Percentiles rank a stretch among this genome's conserved stretches.
phyloP scores from a whole-genome alignment of 53 echinoderm and acorn worm species.

The Luidia sarsii region DNA sequence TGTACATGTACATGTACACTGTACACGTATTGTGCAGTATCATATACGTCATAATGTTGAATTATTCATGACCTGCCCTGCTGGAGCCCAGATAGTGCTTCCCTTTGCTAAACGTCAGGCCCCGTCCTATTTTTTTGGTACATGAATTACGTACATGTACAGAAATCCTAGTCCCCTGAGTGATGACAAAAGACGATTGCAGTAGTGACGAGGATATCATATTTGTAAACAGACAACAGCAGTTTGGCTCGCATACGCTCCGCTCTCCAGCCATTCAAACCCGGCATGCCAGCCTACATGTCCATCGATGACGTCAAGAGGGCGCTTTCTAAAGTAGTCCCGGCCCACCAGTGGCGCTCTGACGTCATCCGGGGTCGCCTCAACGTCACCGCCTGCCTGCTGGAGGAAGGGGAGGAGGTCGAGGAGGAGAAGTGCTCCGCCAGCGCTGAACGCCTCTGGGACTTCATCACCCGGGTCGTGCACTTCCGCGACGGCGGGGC shows the following conservation, averaged over 20 bases:
- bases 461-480: constrained; percentile 49
- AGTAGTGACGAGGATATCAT: too few species aligned
- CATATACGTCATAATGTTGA: too few species aligned
- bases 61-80: too few species aligned
- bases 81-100: too few species aligned
- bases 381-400: constrained; percentile 41
- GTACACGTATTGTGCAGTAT: too few species aligned
- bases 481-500: constrained; percentile 21
- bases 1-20: too few species aligned
- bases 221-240: constrained; percentile 39
- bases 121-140: too few species aligned
- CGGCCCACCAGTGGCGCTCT: constrained; percentile 6
- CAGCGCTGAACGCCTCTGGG: constrained; percentile 37
- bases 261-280: constrained; percentile 37
- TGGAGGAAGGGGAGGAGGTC: too few species aligned
- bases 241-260: constrained; percentile 31
- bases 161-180: too few species aligned
- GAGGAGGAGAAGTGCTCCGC: constrained; percentile 26
- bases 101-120: too few species aligned
- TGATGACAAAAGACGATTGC: too few species aligned
- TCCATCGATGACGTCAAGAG: constrained; percentile 22
- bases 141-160: too few species aligned
- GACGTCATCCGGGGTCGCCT: constrained; percentile 21
- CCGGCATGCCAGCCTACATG: constrained; percentile 32
- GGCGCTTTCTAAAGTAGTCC: constrained; percentile 1